Conservation (phyloP, 2,113 vertebrate genomes). For the Ceyx cyanopectus region DNA sequence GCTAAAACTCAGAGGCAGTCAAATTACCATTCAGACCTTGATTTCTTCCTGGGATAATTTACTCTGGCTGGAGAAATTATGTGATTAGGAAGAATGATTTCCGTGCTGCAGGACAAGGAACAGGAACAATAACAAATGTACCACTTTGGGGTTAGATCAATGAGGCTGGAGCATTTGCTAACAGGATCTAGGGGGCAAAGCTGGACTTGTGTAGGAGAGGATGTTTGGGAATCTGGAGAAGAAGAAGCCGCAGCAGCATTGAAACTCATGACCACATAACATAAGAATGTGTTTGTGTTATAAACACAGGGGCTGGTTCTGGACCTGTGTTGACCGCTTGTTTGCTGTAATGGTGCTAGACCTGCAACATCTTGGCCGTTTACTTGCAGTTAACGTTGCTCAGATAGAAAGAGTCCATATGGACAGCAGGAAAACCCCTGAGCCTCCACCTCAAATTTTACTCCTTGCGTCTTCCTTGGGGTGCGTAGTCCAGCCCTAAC, state of each 20-base stretch:
- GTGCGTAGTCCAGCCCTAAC: neutral
- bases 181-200: neutral
- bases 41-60: neutral
- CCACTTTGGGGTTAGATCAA: neutral
- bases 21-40: neutral
- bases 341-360: neutral
- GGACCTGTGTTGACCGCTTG: neutral
- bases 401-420: neutral
- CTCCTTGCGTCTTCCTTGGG: rapidly evolving
- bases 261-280: neutral
- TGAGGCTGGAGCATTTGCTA: neutral
- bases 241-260: neutral
- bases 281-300: neutral
- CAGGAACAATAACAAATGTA: neutral
- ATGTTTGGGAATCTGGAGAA: neutral
- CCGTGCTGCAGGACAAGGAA: neutral
- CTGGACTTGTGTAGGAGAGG: neutral
- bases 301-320: neutral
- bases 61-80: neutral
- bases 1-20: neutral
- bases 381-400: neutral
- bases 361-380: neutral
- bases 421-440: neutral
- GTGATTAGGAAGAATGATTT: neutral
- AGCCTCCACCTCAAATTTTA: neutral